A percentile compares a stretch with the other conserved stretches of the same genome.
Evolutionary conservation across 2,113 vertebrate genomes (phyloP).

Genomic region (Ivindomyrus marchei): DNA sequence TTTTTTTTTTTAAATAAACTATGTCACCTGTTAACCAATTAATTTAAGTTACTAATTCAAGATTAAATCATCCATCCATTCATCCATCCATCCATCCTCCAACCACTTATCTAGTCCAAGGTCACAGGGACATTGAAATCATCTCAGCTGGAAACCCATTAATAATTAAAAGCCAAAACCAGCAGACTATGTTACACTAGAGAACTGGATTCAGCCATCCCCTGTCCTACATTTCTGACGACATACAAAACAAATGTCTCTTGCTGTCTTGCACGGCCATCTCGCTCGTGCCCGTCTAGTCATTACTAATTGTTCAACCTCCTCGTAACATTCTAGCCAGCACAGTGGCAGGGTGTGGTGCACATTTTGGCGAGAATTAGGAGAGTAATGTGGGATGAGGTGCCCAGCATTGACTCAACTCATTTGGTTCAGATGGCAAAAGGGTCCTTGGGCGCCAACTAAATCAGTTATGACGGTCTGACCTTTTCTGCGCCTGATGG

Average conservation of each 20-base stretch:
- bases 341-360: background rate
- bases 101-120: background rate
- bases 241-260: background rate
- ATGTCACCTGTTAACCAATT: background rate
- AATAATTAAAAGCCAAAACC: background rate
- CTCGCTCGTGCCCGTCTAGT: background rate
- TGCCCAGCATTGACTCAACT: slow-evolving; percentile 22
- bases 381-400: background rate
- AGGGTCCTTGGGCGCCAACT: slow-evolving; percentile 23
- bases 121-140: background rate
- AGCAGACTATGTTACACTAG: background rate
- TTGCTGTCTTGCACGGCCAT: background rate
- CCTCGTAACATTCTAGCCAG: background rate
- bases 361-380: background rate
- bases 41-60: background rate
- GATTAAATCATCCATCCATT: background rate
- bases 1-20: background rate
- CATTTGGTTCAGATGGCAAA: slow-evolving; percentile 28
- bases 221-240: background rate
- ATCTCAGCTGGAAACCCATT: background rate
- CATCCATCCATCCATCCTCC: background rate
- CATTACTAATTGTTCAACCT: background rate
- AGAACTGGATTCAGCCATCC: background rate
- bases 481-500: slow-evolving; percentile 30
- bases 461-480: slow-evolving; percentile 33